Percentiles rank a stretch among this genome's conserved stretches.
Conservation (phyloP, 92 coral and sea anemone genomes). For the Parazoanthus darwini region DNA sequence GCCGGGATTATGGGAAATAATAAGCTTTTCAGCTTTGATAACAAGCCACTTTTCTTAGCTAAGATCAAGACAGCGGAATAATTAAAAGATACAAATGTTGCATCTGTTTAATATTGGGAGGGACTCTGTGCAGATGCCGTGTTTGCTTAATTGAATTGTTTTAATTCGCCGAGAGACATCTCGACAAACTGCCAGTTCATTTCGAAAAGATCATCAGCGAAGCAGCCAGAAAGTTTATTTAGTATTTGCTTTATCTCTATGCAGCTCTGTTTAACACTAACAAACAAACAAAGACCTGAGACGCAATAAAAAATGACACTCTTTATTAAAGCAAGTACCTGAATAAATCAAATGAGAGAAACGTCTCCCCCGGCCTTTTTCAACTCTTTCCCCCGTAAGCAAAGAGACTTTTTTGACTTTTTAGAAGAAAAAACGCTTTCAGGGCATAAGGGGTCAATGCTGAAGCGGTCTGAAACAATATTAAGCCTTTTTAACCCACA, state of each 20-base stretch:
- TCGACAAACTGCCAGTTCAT: constrained; percentile 47
- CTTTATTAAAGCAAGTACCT: constrained; percentile 13
- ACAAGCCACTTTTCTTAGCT: background rate
- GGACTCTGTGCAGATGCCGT: background rate
- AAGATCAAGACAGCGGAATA: background rate
- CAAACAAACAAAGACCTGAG: constrained; percentile 11
- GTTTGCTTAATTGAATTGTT: constrained; percentile 39
- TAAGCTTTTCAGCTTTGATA: constrained; percentile 8
- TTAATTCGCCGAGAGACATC: constrained; percentile 12
- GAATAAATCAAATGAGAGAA: constrained; percentile 2
- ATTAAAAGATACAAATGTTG: background rate
- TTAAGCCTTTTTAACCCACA: background rate
- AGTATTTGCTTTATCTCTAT: constrained; percentile 26
- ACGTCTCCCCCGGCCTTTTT: background rate
- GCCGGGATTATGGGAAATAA: background rate
- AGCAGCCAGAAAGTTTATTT: constrained; percentile 29
- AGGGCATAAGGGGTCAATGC: background rate
- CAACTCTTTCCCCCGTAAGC: background rate
- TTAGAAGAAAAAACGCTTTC: background rate
- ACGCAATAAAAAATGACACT: constrained; percentile 6
- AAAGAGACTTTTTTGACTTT: background rate
- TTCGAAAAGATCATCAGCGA: constrained; percentile 16
- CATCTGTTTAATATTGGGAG: constrained; percentile 26
- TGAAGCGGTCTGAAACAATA: constrained; percentile 38
- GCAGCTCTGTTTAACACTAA: constrained; percentile 28